Conservation (phyloP, 2,113 vertebrate species). For the Cyprinodon variegatus region DNA sequence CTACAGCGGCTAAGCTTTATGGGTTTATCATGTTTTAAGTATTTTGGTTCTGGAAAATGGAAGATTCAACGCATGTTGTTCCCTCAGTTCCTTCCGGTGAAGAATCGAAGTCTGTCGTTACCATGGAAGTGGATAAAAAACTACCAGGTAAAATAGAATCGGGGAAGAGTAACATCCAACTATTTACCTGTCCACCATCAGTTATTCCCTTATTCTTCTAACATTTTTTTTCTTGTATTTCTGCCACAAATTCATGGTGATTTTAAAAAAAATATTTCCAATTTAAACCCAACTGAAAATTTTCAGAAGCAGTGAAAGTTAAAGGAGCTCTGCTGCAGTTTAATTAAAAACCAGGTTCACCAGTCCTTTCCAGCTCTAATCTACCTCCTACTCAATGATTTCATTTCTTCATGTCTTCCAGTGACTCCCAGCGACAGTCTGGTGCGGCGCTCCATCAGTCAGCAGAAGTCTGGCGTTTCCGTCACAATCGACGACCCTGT, state of each 20-base stretch:
- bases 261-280: background rate
- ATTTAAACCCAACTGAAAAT: background rate
- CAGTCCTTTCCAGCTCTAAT: background rate
- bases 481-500: conserved; percentile 91
- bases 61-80: too few species aligned
- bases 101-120: too few species aligned
- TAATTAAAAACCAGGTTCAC: too few species aligned
- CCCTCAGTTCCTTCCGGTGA: too few species aligned
- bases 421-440: conserved; percentile 86
- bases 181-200: too few species aligned
- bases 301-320: background rate
- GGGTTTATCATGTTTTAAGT: too few species aligned
- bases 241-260: background rate
- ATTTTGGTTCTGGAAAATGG: too few species aligned
- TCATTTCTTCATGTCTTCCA: conserved; percentile 34
- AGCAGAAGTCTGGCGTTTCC: conserved; percentile 89
- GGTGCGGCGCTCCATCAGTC: conserved; percentile 89
- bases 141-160: too few species aligned
- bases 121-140: too few species aligned
- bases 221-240: background rate
- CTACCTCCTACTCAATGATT: background rate
- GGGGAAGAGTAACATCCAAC: too few species aligned
- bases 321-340: background rate
- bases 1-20: too few species aligned
- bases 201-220: background rate